Conservation (phyloP, 1,140 invertebrate species). For the Lysiphlebus fabarum region DNA sequence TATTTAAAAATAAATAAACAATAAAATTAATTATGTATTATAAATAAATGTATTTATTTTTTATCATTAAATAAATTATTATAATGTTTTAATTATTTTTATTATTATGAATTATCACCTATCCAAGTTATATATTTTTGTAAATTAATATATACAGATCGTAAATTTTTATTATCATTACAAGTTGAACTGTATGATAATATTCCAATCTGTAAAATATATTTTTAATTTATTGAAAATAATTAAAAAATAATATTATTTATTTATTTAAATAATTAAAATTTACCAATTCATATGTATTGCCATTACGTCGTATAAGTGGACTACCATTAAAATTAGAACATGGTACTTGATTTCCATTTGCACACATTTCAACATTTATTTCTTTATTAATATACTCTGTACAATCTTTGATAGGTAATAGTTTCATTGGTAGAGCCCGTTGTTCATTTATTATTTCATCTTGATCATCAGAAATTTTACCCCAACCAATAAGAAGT, state of each 20-base stretch:
- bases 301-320: slow-evolving; percentile 30
- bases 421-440: slow-evolving; percentile 30
- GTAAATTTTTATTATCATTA: slow-evolving; percentile 25
- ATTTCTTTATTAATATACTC: slow-evolving; percentile 31
- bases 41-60: neutral
- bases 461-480: slow-evolving; percentile 30
- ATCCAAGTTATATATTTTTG: slow-evolving; percentile 39
- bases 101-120: slow-evolving; percentile 30
- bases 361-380: slow-evolving; percentile 37
- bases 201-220: slow-evolving; percentile 30
- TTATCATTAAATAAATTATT: slow-evolving; percentile 8
- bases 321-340: slow-evolving; percentile 40
- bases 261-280: slow-evolving; percentile 7
- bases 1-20: slow-evolving; percentile 59
- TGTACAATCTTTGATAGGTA: slow-evolving; percentile 31
- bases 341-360: slow-evolving; percentile 34
- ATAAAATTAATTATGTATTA: neutral
- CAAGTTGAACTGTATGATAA: slow-evolving; percentile 39
- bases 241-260: neutral
- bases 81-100: too few relatives aligned
- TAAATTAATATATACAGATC: slow-evolving; percentile 36
- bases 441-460: slow-evolving; percentile 31
- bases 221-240: neutral
- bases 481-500: slow-evolving; percentile 39
- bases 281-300: slow-evolving; percentile 35